Evolutionary conservation across 2,888 invertebrate genomes (phyloP), one percentile per base, ranked within the genome.

Genomic region (Oscheius onirici): DNA sequence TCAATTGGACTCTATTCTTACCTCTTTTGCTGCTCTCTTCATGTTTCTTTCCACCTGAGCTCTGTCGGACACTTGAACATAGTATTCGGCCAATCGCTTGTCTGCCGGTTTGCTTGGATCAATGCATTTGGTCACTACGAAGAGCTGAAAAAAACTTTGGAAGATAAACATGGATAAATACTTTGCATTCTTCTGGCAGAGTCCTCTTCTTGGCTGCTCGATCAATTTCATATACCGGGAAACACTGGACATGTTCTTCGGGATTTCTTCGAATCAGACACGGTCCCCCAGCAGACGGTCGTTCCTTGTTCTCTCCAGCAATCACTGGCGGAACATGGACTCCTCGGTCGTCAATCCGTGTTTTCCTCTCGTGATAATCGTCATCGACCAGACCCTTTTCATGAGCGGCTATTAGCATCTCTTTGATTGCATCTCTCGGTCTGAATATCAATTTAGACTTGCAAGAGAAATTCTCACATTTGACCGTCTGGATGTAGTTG

Each of bases 181-280:
- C 81, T 71, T 82, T 83, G 69, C 85, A 83, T 1, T 77, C 78
- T 0, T 76, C 69, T 61, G 76, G 71, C 6, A 84, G 55, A 15
- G 81, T 76, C 54, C 79, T 74, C 68, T 77, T 76, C 71, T 86
- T 86, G 58, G 74, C 73, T 0, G 84, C 85, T n/a, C 82, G 68
- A 65, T 86, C 86, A 22, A 86, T 79, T 51, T 86, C 86, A 43
- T 82, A 71, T 0, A 81, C 78, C 1, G 83, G 77, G 72, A 78
- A 86, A 11, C 77, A 68, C n/a, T 74, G 58, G n/a, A 83, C 79
- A 52, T 85, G 85, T 55, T 86, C 82, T 34, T 75, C 73, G 2
- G 71, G 49, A 10, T 75, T 41, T 3, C 76, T 73, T 52, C 77
- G 60, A 13, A 84, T 20, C 51, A 82, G 58, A 51, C 66, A 51